A percentile compares a stretch with the other conserved stretches of the same genome.
Conservation (phyloP, 1,140 invertebrate genomes). For the Macrobrachium rosenbergii region DNA sequence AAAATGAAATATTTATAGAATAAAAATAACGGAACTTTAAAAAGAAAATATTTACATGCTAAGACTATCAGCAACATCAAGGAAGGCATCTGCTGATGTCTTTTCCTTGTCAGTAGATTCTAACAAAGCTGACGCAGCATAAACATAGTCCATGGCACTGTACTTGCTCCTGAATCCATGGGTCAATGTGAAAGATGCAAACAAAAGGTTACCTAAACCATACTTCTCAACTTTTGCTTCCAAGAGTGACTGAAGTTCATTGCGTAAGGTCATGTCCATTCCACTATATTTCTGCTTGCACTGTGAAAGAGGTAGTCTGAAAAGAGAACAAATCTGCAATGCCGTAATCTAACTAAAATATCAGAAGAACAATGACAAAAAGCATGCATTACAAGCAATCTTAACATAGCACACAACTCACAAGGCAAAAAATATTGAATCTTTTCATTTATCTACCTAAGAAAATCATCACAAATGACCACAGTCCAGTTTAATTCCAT, state of each 20-base stretch:
- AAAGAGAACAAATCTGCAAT: neutral
- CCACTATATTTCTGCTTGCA: conserved; percentile 86
- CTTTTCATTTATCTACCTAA: no score
- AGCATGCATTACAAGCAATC: neutral
- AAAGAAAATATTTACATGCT: conserved; percentile 70
- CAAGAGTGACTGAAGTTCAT: conserved; percentile 81
- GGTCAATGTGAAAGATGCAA: conserved; percentile 83
- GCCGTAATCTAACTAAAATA: neutral
- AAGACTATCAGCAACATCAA: conserved; percentile 82
- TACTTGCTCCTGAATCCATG: conserved; percentile 86
- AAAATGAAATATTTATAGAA: neutral
- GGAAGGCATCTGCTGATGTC: conserved; percentile 77
- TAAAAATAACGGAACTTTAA: neutral
- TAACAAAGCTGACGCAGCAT: conserved; percentile 83
- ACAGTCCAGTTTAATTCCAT: no score
- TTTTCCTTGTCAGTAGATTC: conserved; percentile 74
- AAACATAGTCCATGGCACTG: conserved; percentile 87
- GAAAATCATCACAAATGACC: no score
- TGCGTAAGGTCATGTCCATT: conserved; percentile 88
- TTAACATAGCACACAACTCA: no score
- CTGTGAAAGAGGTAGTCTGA: conserved; percentile 82
- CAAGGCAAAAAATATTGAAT: no score
- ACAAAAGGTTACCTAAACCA: conserved; percentile 80
- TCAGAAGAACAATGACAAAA: neutral
- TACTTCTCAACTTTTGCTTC: conserved; percentile 85